These are phyloP conservation scores for Pocillopora grandis DNA, from an alignment of 92 coral and sea anemone genomes.

Conservation along the genomic window DNA sequence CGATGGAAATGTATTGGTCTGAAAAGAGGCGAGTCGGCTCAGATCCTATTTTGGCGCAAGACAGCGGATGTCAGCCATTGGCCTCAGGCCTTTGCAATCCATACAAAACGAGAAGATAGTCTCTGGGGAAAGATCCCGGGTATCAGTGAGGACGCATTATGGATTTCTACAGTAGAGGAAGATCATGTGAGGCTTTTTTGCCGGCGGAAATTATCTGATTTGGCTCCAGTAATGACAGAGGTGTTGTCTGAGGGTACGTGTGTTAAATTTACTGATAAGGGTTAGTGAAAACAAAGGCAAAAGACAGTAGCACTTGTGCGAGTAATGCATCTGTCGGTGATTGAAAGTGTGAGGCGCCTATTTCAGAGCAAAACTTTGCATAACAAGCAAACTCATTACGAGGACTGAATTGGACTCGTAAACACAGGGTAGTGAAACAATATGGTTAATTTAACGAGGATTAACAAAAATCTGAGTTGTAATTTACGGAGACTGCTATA, in stretches of 20 bases:
- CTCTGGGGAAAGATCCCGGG: not conserved
- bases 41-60: not conserved
- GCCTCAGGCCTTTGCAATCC: constrained; percentile 1
- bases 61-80: not conserved
- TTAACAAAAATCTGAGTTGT: too few relatives aligned
- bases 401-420: too few relatives aligned
- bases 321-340: not conserved
- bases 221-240: not conserved
- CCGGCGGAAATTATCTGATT: constrained; percentile 13
- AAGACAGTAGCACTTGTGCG: not conserved
- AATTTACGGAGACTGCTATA: too few relatives aligned
- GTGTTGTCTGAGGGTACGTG: not conserved
- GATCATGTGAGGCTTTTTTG: not conserved
- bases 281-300: not conserved
- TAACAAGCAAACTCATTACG: too few relatives aligned
- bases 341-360: not conserved
- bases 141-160: not conserved
- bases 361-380: too few relatives aligned
- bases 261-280: not conserved
- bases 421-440: too few relatives aligned
- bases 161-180: constrained; percentile 11
- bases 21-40: not conserved
- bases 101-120: not conserved
- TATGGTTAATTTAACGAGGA: too few relatives aligned
- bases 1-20: constrained; percentile 17